phyloP scores from a whole-genome alignment of 2,113 vertebrate species.

The Protomyctophum bolini region DNA sequence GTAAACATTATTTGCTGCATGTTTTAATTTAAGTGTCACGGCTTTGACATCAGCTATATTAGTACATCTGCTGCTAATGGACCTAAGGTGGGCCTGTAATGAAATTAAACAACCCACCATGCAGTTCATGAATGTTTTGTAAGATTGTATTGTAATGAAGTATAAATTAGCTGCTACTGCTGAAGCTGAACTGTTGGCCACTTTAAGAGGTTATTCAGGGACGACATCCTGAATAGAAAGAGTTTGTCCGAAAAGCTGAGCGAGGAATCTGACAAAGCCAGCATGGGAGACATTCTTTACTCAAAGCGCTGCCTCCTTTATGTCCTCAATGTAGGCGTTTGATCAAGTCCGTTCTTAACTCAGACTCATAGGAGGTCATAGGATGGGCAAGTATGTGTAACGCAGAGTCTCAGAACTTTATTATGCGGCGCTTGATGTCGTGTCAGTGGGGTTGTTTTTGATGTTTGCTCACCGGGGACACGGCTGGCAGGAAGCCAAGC shows the following conservation, averaged over 20 bases:
- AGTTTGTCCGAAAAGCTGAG: neutral
- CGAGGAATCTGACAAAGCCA: neutral
- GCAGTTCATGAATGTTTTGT: no score
- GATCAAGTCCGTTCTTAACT: neutral
- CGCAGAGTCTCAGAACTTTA: constrained; percentile 10
- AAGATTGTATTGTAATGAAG: no score
- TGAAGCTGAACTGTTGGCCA: no score
- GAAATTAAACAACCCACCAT: no score
- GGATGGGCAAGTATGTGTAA: constrained; percentile 8
- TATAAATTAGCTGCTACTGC: no score
- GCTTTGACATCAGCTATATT: no score
- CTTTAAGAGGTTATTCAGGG: neutral
- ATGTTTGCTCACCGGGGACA: constrained; percentile 32
- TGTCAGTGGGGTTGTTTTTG: constrained; percentile 37
- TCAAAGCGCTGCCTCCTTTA: neutral
- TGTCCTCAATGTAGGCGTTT: neutral
- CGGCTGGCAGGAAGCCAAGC: neutral
- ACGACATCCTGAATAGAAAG: neutral
- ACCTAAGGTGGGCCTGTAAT: no score
- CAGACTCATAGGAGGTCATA: neutral
- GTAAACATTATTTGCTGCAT: no score
- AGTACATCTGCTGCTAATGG: no score
- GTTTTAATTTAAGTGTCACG: no score
- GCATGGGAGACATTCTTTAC: neutral
- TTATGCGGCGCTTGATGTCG: constrained; percentile 18